Base-by-base conservation (phyloP, 2,113 vertebrate genomes). In the Pseudorasbora parva region DNA sequence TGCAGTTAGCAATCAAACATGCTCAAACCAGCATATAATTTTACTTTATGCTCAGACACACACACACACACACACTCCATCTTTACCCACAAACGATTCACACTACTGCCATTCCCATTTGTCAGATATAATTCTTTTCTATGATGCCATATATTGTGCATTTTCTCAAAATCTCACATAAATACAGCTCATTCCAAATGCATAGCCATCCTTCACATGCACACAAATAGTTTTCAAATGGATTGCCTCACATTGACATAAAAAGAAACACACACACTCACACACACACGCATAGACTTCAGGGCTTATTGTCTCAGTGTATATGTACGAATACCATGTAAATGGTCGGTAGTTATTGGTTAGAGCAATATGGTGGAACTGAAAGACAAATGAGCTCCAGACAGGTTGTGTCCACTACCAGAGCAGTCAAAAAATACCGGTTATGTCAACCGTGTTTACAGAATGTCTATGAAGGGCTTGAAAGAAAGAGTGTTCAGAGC, bases 181-280 rank as follows among this genome's bases (percentile, higher is more conserved):
- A 77, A 83, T 89, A 78, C 74, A 84, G 84, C 82, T 81, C 86
- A 43, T 78, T 88, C 54, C 72, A 85, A 85, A 87, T 83, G 82
- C 83, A 87, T 86, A 80, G 76, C 74, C 82, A 59, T 54, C 72
- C 71, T 86, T 82, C 41, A 78, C 66, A 59, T 33, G 27, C 51
- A 83, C 51, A 71, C 77, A 78, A 82, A 62, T 75, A 59, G 54
- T 85, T 54, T 84, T 81, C 72, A 37, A 51, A 78, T 54, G 43
- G 79, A 84, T 83, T 49, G 45, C 71, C 14, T 33, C 21, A 11
- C 21, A 72, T 56, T 71, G 82, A 81, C 62, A 84, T 77, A 81
- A 76, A 87, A 33, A 68, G 64, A 80, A 57, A 15, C 43, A 47
- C 23, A 23, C 14, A 43, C 27, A 37, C 23, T 23, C 8, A 43